phyloP scores from a whole-genome alignment of 2,888 invertebrate genomes.

The Dermolepida albohirtum region DNA sequence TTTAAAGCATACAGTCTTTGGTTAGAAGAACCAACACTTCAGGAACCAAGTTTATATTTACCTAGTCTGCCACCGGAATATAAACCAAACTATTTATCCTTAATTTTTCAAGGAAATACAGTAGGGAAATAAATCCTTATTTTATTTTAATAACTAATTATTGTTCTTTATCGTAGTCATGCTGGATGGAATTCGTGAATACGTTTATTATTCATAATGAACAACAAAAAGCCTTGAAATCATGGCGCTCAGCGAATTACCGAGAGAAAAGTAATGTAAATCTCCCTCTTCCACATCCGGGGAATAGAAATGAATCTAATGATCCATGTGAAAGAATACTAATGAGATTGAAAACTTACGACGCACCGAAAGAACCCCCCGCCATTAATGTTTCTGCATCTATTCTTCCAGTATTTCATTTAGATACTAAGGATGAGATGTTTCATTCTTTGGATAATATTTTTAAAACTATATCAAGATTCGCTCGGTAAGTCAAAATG shows the following conservation, averaged over 20 bases:
- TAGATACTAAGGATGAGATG: constrained; percentile 56
- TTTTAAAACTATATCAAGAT: constrained; percentile 63
- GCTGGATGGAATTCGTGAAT: constrained; percentile 78
- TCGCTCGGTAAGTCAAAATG: constrained; percentile 64
- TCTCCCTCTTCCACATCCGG: constrained; percentile 58
- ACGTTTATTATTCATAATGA: constrained; percentile 68
- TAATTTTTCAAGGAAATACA: constrained; percentile 72
- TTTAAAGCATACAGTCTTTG: constrained; percentile 77
- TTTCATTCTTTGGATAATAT: constrained; percentile 59
- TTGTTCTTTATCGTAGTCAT: constrained; percentile 59
- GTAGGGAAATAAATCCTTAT: constrained; percentile 59
- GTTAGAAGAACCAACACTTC: constrained; percentile 83
- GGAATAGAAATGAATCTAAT: constrained; percentile 57
- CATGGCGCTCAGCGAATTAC: constrained; percentile 70
- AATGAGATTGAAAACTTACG: constrained; percentile 73
- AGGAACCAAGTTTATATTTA: constrained; percentile 74
- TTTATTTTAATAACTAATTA: neutral
- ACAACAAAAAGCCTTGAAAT: constrained; percentile 67
- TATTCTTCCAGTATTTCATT: constrained; percentile 57
- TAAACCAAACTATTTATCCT: constrained; percentile 72
- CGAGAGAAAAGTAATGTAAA: constrained; percentile 63
- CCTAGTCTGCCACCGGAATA: constrained; percentile 81
- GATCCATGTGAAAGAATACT: constrained; percentile 71
- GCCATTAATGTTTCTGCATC: constrained; percentile 64
- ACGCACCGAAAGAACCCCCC: constrained; percentile 72